Percentiles rank a stretch among this genome's conserved stretches.
phyloP scores from a whole-genome alignment of 2,797 vertebrate species.

The Urophycis tenuis region DNA sequence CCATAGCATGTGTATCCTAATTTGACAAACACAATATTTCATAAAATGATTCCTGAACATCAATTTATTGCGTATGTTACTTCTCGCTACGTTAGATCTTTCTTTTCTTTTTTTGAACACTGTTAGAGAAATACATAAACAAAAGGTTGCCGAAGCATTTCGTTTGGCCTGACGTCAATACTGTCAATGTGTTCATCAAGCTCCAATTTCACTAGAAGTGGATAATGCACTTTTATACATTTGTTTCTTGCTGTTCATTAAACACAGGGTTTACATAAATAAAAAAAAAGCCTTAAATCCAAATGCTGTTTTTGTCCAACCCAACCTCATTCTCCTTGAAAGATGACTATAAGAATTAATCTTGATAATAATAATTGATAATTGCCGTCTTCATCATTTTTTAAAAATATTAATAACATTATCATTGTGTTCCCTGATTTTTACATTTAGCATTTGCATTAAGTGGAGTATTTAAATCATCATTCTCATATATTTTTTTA shows the following conservation, averaged over 20 bases:
- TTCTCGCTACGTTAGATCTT: not conserved
- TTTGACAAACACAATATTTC: slow-evolving; percentile 27
- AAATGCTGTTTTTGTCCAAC: slow-evolving; percentile 4
- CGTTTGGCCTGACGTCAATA: slow-evolving; percentile 34
- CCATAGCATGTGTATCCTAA: slow-evolving; percentile 26
- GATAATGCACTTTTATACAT: slow-evolving; percentile 33
- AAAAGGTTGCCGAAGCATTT: not conserved
- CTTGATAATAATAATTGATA: no score
- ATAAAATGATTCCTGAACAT: not conserved
- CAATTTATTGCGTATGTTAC: not conserved
- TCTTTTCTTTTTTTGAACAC: not conserved
- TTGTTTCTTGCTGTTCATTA: slow-evolving; percentile 42
- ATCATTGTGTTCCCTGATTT: no score
- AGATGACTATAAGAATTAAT: not conserved
- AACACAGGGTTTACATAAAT: slow-evolving; percentile 60
- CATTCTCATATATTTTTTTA: not conserved
- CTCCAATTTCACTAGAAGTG: slow-evolving; percentile 17
- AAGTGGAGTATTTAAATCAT: no score
- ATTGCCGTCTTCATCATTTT: not conserved
- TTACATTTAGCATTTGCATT: not conserved
- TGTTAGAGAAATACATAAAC: not conserved
- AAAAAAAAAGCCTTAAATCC: slow-evolving; percentile 55
- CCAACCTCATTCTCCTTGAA: not conserved
- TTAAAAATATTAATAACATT: no score
- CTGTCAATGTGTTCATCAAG: slow-evolving; percentile 16